Evolutionary conservation across 2,888 invertebrate species (phyloP).

Genomic region (Drosophila multiciliata): DNA sequence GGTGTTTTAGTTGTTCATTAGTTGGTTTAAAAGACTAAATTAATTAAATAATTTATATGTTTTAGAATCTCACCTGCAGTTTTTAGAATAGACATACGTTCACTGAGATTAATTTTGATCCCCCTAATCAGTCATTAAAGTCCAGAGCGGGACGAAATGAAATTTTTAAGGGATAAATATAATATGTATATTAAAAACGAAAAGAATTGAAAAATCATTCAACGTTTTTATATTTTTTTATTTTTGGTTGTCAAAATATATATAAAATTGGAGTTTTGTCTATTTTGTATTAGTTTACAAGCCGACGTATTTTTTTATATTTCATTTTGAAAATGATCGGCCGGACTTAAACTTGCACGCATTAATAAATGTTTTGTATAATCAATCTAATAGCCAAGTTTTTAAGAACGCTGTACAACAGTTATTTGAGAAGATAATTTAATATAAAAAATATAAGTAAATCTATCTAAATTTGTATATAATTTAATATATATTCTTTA

Average conservation of each 20-base stretch:
- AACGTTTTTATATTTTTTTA: neutral
- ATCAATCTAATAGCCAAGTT: neutral
- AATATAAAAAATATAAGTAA: no score
- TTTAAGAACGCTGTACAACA: neutral
- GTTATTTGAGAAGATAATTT: neutral
- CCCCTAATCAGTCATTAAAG: neutral
- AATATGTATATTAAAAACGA: neutral
- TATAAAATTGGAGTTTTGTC: neutral
- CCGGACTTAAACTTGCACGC: neutral
- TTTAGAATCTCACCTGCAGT: neutral
- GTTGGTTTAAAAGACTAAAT: neutral
- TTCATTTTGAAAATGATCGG: neutral
- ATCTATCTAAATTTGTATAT: no score
- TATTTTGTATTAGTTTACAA: no score
- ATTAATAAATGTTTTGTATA: neutral
- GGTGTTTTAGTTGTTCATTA: no score
- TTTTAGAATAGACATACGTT: neutral
- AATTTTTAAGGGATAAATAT: neutral
- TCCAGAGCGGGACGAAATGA: neutral
- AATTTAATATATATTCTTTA: no score
- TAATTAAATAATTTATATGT: neutral
- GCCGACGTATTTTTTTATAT: no score
- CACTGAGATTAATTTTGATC: neutral
- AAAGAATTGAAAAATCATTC: neutral
- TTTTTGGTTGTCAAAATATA: neutral